Base-by-base conservation (phyloP, 2,888 invertebrate species). In the Cynaeus angustus region DNA sequence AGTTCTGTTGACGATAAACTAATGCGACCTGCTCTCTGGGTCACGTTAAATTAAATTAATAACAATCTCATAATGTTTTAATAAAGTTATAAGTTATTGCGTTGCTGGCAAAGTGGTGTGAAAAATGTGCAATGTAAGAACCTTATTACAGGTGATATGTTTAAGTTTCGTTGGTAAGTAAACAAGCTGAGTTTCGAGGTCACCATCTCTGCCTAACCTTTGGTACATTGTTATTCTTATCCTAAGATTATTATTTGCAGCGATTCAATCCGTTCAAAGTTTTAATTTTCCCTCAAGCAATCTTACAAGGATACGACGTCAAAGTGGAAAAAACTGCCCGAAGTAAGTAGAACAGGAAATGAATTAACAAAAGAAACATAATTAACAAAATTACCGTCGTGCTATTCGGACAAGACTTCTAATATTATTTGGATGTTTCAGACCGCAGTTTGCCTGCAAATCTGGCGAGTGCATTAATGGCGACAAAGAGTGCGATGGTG, bases 401-500 rank as follows among this genome's bases (percentile, higher is more conserved):
- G n/a, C n/a, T n/a, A n/a, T n/a, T n/a, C n/a, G n/a, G n/a, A 1
- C 21, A 1, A 4, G 21, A 21, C 21, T 21, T 4, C 4, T 21
- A 21, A 21, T 3, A 1, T 21, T 21, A 4, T 52, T 50, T 5
- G 5, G 7, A 50, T 62, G 6, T 30, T 53, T 41, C 45, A 45
- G 48, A 33, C 50, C 43, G 10, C 66, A 62, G 7, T 73, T 72
- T 33, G n/a, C 10, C 3, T 72, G 73, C 53, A 61, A 43, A 52
- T 80, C 82, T 46, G 85, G 85, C 8, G 79, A 86, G 4, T 88
- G 87, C 71, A 84, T 88, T 65, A 50, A 74, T 9, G 78, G 78
- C 30, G 83, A 85, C 12, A 71, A 78, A 12, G 74, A 85, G 38
- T 88, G 88, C 68, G 87, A 88, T 74, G 88, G 88, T 3, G 78